Percentiles rank a stretch among this genome's conserved stretches.
Conservation (phyloP, 2,888 invertebrate species). For the Zeuzera pyrina region DNA sequence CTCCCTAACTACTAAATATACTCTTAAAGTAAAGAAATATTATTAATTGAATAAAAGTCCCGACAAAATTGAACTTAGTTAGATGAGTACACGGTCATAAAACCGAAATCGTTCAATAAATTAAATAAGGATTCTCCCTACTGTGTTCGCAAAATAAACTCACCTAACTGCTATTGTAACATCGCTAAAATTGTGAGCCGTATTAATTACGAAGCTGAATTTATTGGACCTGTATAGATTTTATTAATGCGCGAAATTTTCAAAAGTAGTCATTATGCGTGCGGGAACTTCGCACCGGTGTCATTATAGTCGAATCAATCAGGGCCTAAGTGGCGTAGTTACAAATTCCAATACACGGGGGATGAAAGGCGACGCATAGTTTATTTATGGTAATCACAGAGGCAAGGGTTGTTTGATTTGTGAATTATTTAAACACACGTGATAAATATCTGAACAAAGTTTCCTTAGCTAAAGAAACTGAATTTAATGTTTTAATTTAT, state of each 20-base stretch:
- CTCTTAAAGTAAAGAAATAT: too few relatives aligned
- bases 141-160: conserved; percentile 43
- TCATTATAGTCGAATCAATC: conserved; percentile 65
- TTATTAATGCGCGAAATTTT: conserved; percentile 44
- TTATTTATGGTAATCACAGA: conserved; percentile 48
- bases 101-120: too few relatives aligned
- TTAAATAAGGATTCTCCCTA: conserved; percentile 20
- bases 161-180: conserved; percentile 22
- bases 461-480: too few relatives aligned
- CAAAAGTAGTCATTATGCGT: conserved; percentile 42
- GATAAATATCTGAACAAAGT: too few relatives aligned
- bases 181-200: conserved; percentile 40
- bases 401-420: conserved; percentile 6
- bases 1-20: too few relatives aligned
- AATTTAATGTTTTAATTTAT: too few relatives aligned
- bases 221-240: conserved; percentile 41
- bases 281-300: conserved; percentile 44
- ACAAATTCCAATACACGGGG: conserved; percentile 32
- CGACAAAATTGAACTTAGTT: too few relatives aligned
- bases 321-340: conserved; percentile 34
- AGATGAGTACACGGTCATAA: too few relatives aligned
- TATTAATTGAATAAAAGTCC: too few relatives aligned
- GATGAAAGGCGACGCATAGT: conserved; percentile 17
- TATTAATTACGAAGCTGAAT: conserved; percentile 47
- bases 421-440: conserved; percentile 1